Base-by-base conservation (phyloP, 1,140 invertebrate genomes). In the Hyphantria cunea region DNA sequence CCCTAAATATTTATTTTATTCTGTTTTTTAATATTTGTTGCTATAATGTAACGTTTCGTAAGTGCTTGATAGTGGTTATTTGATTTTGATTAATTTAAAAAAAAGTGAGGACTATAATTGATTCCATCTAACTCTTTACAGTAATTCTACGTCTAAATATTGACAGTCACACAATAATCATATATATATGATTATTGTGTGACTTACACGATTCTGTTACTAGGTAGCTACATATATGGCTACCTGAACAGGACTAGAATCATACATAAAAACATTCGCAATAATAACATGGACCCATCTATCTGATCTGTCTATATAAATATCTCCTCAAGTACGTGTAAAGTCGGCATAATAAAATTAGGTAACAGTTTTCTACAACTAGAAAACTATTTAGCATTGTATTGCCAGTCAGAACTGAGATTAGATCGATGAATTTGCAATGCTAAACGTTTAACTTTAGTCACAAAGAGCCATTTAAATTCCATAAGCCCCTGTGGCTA, bases 391-490 rank as follows among this genome's bases (percentile, higher is more conserved):
- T 60, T 37, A 54, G 51, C 50, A 62, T 48, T 47, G 33, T 48
- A 62, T 62, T 64, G 61, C 41, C 34, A 55, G 37, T 56, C 37
- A 55, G 45, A 31, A 13, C 37, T 9, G 42, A 48, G 68, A 70
- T 70, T 66, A 70, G 55, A 66, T 72, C 61, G 64, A 34, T 51
- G n/a, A 59, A 66, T 69, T 69, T 69, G 67, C 61, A 70, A 61
- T 65, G 64, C 59, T 45, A 62, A 69, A 66, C 58, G 49, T 58
- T 50, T 25, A 25, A 41, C 63, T 48, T 55, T 15, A 60, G 45
- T 56, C 32, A 48, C 14, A 51, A 45, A 34, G 49, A 72, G 68
- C 64, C 72, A 74, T 82, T 80, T 75, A 74, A 77, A 83, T 83
- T 85, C 79, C 76, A 54, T 64, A 77, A 78, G 61, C 64, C 72